These are phyloP conservation scores for Sapajus apella DNA, from an alignment of 2,113 vertebrate species.

Conservation along the genomic window DNA sequence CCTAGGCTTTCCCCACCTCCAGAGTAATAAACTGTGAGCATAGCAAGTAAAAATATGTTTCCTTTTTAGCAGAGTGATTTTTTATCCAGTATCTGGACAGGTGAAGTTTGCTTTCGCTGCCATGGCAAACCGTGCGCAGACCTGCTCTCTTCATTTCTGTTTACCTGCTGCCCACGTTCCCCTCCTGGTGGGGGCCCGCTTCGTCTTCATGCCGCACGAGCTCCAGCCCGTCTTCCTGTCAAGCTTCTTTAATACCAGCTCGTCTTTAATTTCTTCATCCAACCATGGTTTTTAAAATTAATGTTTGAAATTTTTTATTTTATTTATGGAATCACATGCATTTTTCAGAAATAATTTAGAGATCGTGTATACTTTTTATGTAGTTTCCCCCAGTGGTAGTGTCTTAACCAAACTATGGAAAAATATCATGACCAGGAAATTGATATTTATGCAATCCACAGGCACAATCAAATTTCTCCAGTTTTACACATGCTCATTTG, in stretches of 20 bases:
- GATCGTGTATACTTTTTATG: neutral
- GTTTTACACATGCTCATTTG: neutral
- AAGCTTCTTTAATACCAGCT: too few species aligned
- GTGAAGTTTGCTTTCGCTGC: fast-evolving
- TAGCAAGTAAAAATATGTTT: neutral
- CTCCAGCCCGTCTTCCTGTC: fast-evolving
- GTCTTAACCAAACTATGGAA: neutral
- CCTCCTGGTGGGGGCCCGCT: fast-evolving
- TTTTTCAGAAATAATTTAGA: neutral
- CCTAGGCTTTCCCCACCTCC: neutral
- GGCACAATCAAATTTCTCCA: too few species aligned
- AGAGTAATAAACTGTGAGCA: neutral
- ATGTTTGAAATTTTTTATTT: neutral
- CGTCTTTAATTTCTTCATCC: neutral
- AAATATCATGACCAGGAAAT: neutral
- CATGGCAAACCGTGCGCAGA: fast-evolving
- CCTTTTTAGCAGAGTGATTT: neutral
- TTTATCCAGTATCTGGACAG: neutral
- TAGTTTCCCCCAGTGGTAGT: neutral
- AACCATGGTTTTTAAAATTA: neutral
- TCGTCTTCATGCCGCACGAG: fast-evolving
- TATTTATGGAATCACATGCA: neutral
- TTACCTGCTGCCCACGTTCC: fast-evolving
- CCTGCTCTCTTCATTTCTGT: too few species aligned
- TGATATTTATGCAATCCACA: neutral